phyloP scores from a whole-genome alignment of 2,888 invertebrate genomes.

The Pheosia gnoma region DNA sequence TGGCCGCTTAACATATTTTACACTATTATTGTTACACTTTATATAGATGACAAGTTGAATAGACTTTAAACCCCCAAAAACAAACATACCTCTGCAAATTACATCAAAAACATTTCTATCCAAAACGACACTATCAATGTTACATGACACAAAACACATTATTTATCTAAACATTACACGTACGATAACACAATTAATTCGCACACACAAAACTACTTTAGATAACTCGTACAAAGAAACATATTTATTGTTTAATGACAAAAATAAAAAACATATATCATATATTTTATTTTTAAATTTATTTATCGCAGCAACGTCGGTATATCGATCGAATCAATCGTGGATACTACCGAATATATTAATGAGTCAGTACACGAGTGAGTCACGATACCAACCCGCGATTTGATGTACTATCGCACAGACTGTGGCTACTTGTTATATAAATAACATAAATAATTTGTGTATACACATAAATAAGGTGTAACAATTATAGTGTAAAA shows the following conservation, averaged over 20 bases:
- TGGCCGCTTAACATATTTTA: too few relatives aligned
- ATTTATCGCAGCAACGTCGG: background rate
- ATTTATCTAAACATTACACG: background rate
- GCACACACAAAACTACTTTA: background rate
- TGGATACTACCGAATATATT: background rate
- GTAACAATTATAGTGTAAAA: background rate
- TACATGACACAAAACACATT: background rate
- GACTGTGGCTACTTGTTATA: background rate
- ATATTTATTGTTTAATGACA: background rate
- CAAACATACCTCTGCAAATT: background rate
- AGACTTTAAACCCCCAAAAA: background rate
- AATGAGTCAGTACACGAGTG: background rate
- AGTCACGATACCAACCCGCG: background rate
- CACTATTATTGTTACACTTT: too few relatives aligned
- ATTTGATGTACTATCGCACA: slow-evolving; percentile 4
- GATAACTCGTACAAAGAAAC: background rate
- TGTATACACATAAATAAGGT: background rate
- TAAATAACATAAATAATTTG: background rate
- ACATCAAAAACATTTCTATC: background rate
- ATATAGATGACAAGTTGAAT: too few relatives aligned
- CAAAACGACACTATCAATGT: background rate
- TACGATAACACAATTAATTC: background rate
- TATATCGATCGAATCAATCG: background rate
- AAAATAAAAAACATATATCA: too few relatives aligned
- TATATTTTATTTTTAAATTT: background rate